Percentiles rank a stretch among this genome's conserved stretches.
Conservation (phyloP, 2,797 vertebrate genomes). For the Poecilia picta region DNA sequence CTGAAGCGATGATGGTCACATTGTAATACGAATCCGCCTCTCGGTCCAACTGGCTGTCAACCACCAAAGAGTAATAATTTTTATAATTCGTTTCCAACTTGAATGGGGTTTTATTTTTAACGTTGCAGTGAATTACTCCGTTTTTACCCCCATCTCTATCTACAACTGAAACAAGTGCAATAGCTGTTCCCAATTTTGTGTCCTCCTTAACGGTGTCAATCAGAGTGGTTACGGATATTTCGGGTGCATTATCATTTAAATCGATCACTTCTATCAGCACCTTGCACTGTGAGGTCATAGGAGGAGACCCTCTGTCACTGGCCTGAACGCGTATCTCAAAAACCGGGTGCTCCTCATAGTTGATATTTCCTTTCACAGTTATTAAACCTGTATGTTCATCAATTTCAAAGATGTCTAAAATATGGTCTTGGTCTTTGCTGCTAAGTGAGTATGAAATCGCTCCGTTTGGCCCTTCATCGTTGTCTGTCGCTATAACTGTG, state of each 20-base stretch:
- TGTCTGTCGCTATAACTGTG: conserved; percentile 49
- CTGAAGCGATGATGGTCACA: conserved; percentile 77
- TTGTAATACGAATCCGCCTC: conserved; percentile 60
- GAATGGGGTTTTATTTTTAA: conserved; percentile 82
- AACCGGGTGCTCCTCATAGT: conserved; percentile 63
- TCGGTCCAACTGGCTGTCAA: conserved; percentile 84
- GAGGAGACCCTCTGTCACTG: conserved; percentile 67
- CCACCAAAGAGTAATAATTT: conserved; percentile 88
- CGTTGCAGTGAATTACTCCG: conserved; percentile 77
- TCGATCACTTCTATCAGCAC: conserved; percentile 76
- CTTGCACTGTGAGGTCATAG: conserved; percentile 67
- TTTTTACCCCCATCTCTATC: conserved; percentile 88
- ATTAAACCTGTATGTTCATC: conserved; percentile 80
- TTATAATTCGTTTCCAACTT: conserved; percentile 83
- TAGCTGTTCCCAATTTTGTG: conserved; percentile 79
- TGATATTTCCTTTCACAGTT: conserved; percentile 62
- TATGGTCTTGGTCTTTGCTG: conserved; percentile 55
- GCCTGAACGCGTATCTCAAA: conserved; percentile 71
- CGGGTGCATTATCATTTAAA: conserved; percentile 77
- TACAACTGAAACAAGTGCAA: conserved; percentile 86
- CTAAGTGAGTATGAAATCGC: conserved; percentile 77
- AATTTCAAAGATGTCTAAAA: conserved; percentile 74
- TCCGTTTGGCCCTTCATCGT: conserved; percentile 70
- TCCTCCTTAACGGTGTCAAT: conserved; percentile 85
- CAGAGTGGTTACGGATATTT: conserved; percentile 82